Evolutionary conservation across 2,888 invertebrate genomes (phyloP).

Genomic region (Rotaria sp.): DNA sequence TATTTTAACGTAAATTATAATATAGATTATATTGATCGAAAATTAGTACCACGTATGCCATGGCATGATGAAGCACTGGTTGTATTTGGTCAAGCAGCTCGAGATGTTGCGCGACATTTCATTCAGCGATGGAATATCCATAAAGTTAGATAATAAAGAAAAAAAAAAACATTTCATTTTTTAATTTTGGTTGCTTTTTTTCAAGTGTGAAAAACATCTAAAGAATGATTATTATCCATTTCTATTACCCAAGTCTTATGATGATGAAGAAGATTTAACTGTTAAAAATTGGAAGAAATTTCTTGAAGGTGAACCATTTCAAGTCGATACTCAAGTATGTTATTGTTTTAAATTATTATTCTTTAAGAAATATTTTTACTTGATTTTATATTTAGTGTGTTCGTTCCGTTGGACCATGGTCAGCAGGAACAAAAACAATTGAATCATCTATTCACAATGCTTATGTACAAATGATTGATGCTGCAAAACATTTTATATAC

Average conservation of each 20-base stretch:
- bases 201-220: conserved; percentile 23
- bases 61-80: conserved; percentile 87
- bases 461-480: conserved; percentile 80
- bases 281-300: background rate
- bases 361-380: background rate
- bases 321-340: background rate
- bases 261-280: background rate
- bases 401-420: conserved; percentile 83
- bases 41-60: conserved; percentile 83
- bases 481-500: conserved; percentile 85
- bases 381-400: conserved; percentile 15
- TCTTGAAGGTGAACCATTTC: background rate
- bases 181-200: background rate
- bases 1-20: background rate
- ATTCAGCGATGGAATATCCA: conserved; percentile 79
- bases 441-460: conserved; percentile 89
- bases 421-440: conserved; percentile 74
- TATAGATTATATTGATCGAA: conserved; percentile 58
- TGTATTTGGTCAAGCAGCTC: conserved; percentile 73
- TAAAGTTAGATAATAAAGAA: conserved; percentile 15
- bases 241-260: conserved; percentile 37
- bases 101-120: conserved; percentile 84
- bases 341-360: background rate
- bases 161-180: no score
- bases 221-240: conserved; percentile 34